Conservation (phyloP, 1,140 invertebrate species). For the Anastrepha ludens region DNA sequence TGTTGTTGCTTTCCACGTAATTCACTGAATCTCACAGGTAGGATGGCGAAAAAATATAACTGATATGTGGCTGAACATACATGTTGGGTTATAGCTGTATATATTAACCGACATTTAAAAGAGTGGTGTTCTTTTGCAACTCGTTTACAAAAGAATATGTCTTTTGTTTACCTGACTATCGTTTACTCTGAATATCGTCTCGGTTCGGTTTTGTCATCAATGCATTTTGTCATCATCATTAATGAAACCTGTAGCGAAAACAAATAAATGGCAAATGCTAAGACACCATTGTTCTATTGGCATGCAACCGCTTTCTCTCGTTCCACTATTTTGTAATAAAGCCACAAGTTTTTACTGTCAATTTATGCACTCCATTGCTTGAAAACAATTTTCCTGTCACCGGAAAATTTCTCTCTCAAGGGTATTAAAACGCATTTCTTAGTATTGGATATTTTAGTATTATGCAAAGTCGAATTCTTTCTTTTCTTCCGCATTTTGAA, state of each 20-base stretch:
- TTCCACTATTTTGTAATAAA: background rate
- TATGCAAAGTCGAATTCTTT: background rate
- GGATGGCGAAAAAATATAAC: no score
- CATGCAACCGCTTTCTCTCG: background rate
- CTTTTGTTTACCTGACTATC: background rate
- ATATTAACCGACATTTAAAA: no score
- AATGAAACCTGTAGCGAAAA: background rate
- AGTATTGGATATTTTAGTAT: background rate
- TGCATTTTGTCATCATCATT: background rate
- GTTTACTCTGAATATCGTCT: background rate
- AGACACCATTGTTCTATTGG: background rate
- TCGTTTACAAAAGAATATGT: no score
- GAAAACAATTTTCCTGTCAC: background rate
- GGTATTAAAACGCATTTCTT: background rate
- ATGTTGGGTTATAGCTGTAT: no score
- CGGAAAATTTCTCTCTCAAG: background rate
- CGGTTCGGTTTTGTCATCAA: background rate
- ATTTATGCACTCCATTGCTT: no score
- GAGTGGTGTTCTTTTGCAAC: no score
- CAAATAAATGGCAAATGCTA: background rate
- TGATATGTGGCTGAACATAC: no score
- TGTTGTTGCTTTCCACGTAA: no score
- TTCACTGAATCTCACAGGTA: no score
- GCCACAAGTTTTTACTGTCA: no score
- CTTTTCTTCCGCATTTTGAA: background rate